Evolutionary conservation across 1,140 invertebrate genomes (phyloP).

Genomic region (Aphidius gifuensis): DNA sequence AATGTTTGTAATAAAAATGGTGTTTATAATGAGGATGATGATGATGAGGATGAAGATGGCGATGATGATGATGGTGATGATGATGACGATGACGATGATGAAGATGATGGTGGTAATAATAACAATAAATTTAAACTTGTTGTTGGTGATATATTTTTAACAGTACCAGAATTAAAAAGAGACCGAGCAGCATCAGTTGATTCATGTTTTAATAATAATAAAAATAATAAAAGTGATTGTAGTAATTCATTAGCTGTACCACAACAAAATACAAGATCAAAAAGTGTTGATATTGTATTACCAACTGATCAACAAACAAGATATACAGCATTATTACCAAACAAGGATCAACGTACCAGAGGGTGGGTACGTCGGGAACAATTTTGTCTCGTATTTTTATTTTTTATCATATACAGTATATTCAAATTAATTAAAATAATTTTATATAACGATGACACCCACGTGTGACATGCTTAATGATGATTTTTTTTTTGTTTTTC

Average conservation of each 20-base stretch:
- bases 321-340: conserved; percentile 69
- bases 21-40: conserved; percentile 44
- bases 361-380: conserved; percentile 46
- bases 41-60: conserved; percentile 54
- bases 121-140: conserved; percentile 47
- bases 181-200: conserved; percentile 82
- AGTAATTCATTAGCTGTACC: conserved; percentile 65
- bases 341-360: conserved; percentile 42
- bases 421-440: no score
- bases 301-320: conserved; percentile 81
- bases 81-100: conserved; percentile 31
- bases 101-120: conserved; percentile 46
- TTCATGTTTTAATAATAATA: conserved; percentile 71
- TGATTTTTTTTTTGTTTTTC: no score
- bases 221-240: conserved; percentile 67
- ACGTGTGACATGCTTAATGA: no score
- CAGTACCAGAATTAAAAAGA: conserved; percentile 76
- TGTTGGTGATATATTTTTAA: conserved; percentile 73
- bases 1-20: conserved; percentile 37
- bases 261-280: conserved; percentile 69
- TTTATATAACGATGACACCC: no score
- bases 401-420: not conserved
- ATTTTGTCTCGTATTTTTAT: conserved; percentile 9
- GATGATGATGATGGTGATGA: conserved; percentile 44
- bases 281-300: conserved; percentile 86